Evolutionary conservation across 37 sponge, comb jelly and placozoan species (phyloP).

Genomic region (Ephydatia muelleri): DNA sequence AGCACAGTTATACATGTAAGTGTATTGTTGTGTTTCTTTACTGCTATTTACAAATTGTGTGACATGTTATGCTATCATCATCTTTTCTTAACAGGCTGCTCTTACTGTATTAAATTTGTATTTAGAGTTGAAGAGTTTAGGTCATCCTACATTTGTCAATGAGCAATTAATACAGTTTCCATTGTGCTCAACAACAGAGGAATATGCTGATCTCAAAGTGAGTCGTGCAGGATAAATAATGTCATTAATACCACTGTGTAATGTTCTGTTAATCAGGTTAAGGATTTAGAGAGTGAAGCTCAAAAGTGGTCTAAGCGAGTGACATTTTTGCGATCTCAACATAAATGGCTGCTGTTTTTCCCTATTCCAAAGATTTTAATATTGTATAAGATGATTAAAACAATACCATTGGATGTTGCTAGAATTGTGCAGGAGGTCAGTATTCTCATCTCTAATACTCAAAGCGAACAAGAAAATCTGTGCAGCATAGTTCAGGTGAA

Average conservation of each 20-base stretch:
- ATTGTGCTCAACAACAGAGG: constrained; percentile 12
- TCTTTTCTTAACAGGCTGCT: constrained; percentile 33
- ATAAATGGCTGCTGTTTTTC: constrained; percentile 69
- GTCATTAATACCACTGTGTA: background rate
- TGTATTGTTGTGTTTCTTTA: too few relatives aligned
- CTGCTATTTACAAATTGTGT: background rate
- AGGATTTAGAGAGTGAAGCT: constrained; percentile 11
- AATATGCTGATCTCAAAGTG: constrained; percentile 39
- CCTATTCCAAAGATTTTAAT: constrained; percentile 56
- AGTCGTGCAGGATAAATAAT: background rate
- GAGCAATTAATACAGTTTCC: constrained; percentile 1
- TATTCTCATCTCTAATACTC: constrained; percentile 45
- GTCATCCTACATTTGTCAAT: constrained; percentile 55
- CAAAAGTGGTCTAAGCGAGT: constrained; percentile 57
- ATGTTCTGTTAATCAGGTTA: background rate
- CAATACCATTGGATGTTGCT: background rate
- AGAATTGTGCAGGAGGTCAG: constrained; percentile 43
- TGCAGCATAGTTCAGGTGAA: constrained; percentile 13
- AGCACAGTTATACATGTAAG: too few relatives aligned
- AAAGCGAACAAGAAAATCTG: constrained; percentile 14
- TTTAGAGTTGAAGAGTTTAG: constrained; percentile 41
- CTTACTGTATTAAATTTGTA: constrained; percentile 49
- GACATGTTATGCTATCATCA: too few relatives aligned
- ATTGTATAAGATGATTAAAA: constrained; percentile 32
- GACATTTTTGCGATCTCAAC: constrained; percentile 24